Evolutionary conservation across 2,797 vertebrate species (phyloP).

Genomic region (Furcifer pardalis): DNA sequence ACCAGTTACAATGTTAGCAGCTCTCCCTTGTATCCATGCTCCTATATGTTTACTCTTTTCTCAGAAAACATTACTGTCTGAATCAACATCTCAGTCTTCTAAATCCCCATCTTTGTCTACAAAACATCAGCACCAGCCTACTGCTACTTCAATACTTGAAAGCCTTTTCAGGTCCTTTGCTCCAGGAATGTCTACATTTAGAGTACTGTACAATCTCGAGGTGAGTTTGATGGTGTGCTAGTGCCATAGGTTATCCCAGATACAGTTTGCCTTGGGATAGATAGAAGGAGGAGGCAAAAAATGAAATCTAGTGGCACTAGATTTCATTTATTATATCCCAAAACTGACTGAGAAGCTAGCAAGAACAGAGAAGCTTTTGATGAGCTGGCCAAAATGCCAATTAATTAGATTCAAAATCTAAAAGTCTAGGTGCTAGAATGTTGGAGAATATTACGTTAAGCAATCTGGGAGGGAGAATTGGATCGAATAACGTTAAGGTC

Average conservation of each 20-base stretch:
- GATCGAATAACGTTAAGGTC: too few species aligned
- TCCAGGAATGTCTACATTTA: slow-evolving; percentile 98
- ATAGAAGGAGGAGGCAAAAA: too few species aligned
- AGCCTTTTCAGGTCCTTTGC: slow-evolving; percentile 95
- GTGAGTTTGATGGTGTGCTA: slow-evolving; percentile 66
- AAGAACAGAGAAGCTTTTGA: background rate
- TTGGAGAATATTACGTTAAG: too few species aligned
- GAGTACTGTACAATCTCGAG: slow-evolving; percentile 98
- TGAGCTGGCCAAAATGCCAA: background rate
- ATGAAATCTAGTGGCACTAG: too few species aligned
- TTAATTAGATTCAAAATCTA: background rate
- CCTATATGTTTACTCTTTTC: slow-evolving; percentile 29
- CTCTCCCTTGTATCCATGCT: slow-evolving; percentile 16
- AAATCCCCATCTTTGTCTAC: slow-evolving; percentile 93
- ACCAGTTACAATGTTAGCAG: slow-evolving; percentile 4
- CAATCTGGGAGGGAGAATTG: too few species aligned
- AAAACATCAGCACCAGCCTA: slow-evolving; percentile 97
- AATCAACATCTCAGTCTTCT: slow-evolving; percentile 88
- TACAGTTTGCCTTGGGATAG: too few species aligned
- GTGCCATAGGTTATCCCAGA: background rate
- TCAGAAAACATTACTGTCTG: slow-evolving; percentile 94
- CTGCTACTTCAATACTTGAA: slow-evolving; percentile 95
- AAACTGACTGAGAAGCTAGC: too few species aligned
- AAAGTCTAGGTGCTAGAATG: background rate
- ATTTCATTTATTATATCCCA: too few species aligned